Evolutionary conservation across 2,888 invertebrate genomes (phyloP), one percentile per base, ranked within the genome.

Genomic region (Eulithis testata): DNA sequence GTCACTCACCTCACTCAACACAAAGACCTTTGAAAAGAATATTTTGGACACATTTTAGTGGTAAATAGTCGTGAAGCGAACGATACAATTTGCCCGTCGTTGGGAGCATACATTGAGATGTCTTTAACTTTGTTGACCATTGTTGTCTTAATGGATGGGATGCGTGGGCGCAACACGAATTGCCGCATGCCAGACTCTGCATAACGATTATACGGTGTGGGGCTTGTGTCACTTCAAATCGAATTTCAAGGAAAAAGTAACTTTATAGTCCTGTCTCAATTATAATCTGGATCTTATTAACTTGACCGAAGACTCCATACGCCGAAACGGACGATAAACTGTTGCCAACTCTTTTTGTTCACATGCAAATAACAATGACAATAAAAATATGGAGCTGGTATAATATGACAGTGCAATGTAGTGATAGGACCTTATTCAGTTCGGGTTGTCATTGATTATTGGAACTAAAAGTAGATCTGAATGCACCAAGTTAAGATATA

Each of bases 61-160:
- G 59, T 59, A 58, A 58, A 58, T 59, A 44, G 45, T 63, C 50
- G 36, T 58, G 65, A 55, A 60, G 58, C 21, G 50, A 66, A 65
- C 54, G 66, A 72, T 61, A 68, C 55, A 56, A 68, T 68, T 62
- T 68, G 47, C 69, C 45, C 62, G 62, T 49, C 58, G 68, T 58
- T 62, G 51, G 44, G 43, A 45, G 70, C 31, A 68, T 68, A 66
- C 66, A 73, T 74, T 71, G 65, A 71, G 63, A 75, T 71, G 69
- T 72, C 71, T 64, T 69, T 71, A 74, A 69, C 69, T 72, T 75
- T 70, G 72, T 74, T 68, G 66, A 62, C 52, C 66, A 72, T 70
- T 71, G 68, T 67, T 69, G 67, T 68, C 66, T 59, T 71, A 73
- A 68, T 68, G 61, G 56, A 69, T 53, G 63, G 60, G 53, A 54